Base-by-base conservation (phyloP, 2,888 invertebrate species). In the Odiellus spinosus region DNA sequence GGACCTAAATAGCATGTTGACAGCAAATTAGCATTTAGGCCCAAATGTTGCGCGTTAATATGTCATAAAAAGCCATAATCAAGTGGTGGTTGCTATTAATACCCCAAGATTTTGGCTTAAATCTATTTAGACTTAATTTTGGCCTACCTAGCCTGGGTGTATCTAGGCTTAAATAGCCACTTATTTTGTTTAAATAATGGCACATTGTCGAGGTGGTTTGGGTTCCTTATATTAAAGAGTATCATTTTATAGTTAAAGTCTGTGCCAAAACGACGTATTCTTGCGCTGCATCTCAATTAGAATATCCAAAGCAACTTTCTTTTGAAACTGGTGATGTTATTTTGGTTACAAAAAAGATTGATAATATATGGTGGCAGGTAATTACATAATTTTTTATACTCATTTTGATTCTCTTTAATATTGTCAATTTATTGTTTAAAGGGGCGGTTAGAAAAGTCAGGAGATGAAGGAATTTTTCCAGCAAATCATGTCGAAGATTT, bases 301-400 rank as follows among this genome's bases (percentile, higher is more conserved):
- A 26, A 26, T 26, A 26, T 26, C 26, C 26, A 4, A 26, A 26
- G 8, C 26, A 58, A 44, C 44, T 59, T 15, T 54, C 58, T 3
- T 57, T 59, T 49, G 52, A 59, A 32, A 55, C 54, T 26, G 61
- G 59, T 45, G 63, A 63, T 38, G 58, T 61, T 32, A 61, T 68
- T 41, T 60, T 64, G 21, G 59, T 66, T 18, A 46, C 64, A 5
- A 55, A 56, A 18, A 59, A 60, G 47, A 51, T 58, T 8, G 61
- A 63, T 34, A 50, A 52, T n/a, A 54, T 55, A 21, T 65, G 65
- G 61, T 67, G 64, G 63, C 60, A 61, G 58, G 67, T 65, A 49
- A 53, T 58, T 46, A 42, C 26, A 48, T 32, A 43, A 8, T 42
- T 8, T 18, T 6, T 26, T 26, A 8, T 26, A 8, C 26, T 4